Conservation (phyloP, 2,888 invertebrate genomes). For the Sisyra nigra region DNA sequence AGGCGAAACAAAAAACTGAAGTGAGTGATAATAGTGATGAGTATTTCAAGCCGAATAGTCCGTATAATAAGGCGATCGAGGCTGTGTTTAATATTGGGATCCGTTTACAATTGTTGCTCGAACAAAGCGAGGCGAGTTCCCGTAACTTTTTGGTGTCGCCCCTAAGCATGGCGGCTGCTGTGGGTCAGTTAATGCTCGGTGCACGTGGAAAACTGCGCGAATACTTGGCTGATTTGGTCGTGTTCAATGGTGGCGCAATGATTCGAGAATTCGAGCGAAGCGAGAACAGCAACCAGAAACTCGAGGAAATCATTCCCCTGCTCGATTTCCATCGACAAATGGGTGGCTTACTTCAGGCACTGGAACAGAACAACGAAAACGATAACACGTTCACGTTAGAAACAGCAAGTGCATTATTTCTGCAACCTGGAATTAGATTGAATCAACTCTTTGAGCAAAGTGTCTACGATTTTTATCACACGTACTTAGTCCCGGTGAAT, state of each 20-base stretch:
- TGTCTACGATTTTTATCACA: conserved; percentile 18
- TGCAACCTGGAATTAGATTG: conserved; percentile 17
- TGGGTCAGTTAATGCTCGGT: conserved; percentile 25
- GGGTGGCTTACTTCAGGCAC: conserved; percentile 18
- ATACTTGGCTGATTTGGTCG: conserved; percentile 21
- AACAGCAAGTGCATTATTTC: conserved; percentile 21
- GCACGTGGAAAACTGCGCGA: conserved; percentile 21
- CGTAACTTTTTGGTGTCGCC: conserved; percentile 26
- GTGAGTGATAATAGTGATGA: neutral
- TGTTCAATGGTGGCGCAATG: conserved; percentile 14
- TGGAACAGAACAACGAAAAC: conserved; percentile 14
- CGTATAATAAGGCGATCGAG: conserved; percentile 18
- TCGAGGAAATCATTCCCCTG: conserved; percentile 16
- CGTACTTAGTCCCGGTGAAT: conserved; percentile 18
- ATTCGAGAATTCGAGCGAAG: conserved; percentile 11
- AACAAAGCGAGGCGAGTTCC: conserved; percentile 13
- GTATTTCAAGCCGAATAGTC: neutral
- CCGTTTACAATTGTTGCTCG: conserved; percentile 20
- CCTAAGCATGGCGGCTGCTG: conserved; percentile 22
- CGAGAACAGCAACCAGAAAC: conserved; percentile 12
- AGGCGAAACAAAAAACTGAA: too few relatives aligned
- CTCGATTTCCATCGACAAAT: conserved; percentile 21
- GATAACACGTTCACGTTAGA: conserved; percentile 17
- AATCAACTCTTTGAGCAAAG: conserved; percentile 16
- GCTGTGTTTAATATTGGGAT: conserved; percentile 24